Conservation (phyloP, 2,113 vertebrate genomes). For the Phalacrocorax carbo region DNA sequence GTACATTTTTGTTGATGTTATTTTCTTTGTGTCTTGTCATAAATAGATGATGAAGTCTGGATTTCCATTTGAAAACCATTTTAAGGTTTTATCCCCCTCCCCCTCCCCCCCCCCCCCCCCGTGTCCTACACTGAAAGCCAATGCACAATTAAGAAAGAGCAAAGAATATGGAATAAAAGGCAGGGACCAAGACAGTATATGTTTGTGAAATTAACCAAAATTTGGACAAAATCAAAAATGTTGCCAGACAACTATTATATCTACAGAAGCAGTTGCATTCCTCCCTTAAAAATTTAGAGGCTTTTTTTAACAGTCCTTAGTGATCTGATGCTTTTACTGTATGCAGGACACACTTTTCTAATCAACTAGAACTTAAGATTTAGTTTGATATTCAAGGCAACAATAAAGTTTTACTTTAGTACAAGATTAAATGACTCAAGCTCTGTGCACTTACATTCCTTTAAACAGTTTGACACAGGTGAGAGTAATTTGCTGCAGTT, state of each 20-base stretch:
- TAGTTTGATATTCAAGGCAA: not conserved
- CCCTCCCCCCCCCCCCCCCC: too few relatives aligned
- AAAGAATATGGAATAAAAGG: not conserved
- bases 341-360: not conserved
- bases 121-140: not conserved
- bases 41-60: not conserved
- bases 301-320: not conserved
- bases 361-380: not conserved
- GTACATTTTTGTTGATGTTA: not conserved
- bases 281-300: not conserved
- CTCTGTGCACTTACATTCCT: not conserved
- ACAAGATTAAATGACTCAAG: not conserved
- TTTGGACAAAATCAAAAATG: not conserved
- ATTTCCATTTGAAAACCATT: not conserved
- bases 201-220: not conserved
- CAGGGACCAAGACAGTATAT: not conserved
- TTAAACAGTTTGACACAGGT: not conserved
- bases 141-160: not conserved
- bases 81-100: not conserved
- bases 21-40: not conserved
- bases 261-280: not conserved
- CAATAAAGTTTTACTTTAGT: not conserved
- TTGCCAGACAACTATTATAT: not conserved
- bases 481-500: not conserved
- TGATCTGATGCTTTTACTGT: not conserved